Percentiles rank a stretch among this genome's conserved stretches.
Evolutionary conservation across 2,888 invertebrate species (phyloP).

Genomic region (Nephrotoma appendiculata): DNA sequence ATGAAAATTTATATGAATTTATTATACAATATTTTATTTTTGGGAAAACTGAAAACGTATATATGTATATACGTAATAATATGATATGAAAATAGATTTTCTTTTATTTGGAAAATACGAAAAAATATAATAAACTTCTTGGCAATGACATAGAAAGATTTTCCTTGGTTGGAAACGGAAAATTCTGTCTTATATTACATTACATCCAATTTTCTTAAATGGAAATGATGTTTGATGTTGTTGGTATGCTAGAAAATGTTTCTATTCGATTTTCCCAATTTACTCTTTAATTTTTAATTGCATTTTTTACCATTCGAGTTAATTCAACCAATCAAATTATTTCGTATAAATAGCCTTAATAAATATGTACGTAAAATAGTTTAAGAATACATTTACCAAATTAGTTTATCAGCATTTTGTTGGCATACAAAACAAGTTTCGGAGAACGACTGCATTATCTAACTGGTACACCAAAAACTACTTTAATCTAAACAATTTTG

Average conservation of each 20-base stretch:
- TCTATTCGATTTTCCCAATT: not conserved
- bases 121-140: not conserved
- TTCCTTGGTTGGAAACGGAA: not conserved
- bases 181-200: not conserved
- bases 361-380: not conserved
- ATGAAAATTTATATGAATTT: not conserved
- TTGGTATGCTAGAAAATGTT: not conserved
- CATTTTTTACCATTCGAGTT: not conserved
- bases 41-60: not conserved
- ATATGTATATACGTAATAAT: not conserved
- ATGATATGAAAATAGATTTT: not conserved
- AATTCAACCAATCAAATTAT: not conserved
- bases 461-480: not conserved
- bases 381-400: not conserved
- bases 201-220: not conserved
- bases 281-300: not conserved
- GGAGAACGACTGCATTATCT: not conserved
- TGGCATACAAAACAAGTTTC: not conserved
- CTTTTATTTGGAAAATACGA: not conserved
- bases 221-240: not conserved
- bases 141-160: not conserved
- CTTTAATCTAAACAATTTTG: not conserved
- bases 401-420: not conserved
- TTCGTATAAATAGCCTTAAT: not conserved
- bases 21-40: not conserved